Conservation (phyloP, 2,113 vertebrate genomes). For the Meleagris gallopavo region DNA sequence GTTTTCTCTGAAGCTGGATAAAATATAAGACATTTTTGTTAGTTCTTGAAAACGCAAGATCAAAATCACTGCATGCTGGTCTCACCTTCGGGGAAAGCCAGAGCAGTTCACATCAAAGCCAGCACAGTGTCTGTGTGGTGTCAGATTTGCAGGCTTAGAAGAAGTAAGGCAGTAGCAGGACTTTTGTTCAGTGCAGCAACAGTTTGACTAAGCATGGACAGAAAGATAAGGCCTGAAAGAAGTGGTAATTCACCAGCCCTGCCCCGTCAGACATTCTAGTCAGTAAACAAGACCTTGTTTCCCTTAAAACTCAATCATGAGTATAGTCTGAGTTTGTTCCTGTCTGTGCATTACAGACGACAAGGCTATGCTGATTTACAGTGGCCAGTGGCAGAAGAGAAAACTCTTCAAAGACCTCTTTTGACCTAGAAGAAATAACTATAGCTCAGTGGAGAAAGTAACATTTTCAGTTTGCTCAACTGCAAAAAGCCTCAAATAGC, state of each 20-base stretch:
- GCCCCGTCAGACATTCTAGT: neutral
- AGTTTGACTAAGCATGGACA: neutral
- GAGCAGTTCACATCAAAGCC: neutral
- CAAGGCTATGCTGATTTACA: neutral
- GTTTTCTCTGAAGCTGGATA: neutral
- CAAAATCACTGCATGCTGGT: neutral
- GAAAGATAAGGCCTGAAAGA: constrained; percentile 21
- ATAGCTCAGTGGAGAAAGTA: neutral
- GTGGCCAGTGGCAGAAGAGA: neutral
- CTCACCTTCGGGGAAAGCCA: neutral
- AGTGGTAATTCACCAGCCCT: neutral
- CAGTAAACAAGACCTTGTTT: constrained; percentile 4
- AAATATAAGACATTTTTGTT: neutral
- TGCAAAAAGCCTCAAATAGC: neutral
- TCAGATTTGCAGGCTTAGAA: neutral
- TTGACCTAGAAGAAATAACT: neutral
- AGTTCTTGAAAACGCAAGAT: neutral
- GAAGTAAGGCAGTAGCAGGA: neutral
- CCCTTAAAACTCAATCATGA: neutral
- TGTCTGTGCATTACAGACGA: neutral
- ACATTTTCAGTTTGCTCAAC: neutral
- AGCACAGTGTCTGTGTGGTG: neutral
- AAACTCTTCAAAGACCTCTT: neutral
- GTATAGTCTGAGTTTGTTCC: neutral
- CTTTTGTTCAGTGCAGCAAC: neutral